phyloP scores from a whole-genome alignment of 2,888 invertebrate genomes.

The Monochamus alternatus region DNA sequence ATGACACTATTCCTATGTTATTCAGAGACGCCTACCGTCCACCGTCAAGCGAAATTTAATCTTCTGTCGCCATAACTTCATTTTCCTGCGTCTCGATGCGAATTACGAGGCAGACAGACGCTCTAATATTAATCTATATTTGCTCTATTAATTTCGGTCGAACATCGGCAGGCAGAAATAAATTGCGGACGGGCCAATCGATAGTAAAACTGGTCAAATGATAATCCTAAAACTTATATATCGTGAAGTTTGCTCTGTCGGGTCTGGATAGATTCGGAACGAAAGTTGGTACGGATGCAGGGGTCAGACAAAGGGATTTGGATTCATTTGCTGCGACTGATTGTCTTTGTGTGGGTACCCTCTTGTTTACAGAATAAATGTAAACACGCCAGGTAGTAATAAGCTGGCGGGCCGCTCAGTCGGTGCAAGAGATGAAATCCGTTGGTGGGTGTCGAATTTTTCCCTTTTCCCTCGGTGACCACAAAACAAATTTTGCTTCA shows the following conservation, averaged over 20 bases:
- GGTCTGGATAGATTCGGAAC: conserved; percentile 37
- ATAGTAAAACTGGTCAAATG: conserved; percentile 41
- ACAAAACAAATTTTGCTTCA: too few species aligned
- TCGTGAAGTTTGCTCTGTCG: conserved; percentile 38
- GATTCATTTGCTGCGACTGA: conserved; percentile 63
- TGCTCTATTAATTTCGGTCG: conserved; percentile 14
- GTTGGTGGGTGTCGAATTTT: too few species aligned
- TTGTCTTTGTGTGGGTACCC: conserved; percentile 57
- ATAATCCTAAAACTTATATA: conserved; percentile 45
- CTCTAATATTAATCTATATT: conserved; percentile 21
- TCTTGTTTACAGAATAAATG: conserved; percentile 57
- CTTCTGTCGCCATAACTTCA: background rate
- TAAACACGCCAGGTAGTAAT: conserved; percentile 62
- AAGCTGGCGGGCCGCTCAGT: conserved; percentile 36
- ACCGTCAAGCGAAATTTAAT: background rate
- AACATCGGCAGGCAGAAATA: conserved; percentile 3
- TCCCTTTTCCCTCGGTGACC: too few species aligned
- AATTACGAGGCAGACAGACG: background rate
- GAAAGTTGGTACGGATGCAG: conserved; percentile 6
- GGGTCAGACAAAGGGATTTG: conserved; percentile 63
- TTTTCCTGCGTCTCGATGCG: background rate
- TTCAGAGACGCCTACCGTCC: too few species aligned
- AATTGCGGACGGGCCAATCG: conserved; percentile 12
- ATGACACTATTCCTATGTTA: too few species aligned
- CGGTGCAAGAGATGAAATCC: conserved; percentile 16